Conservation (phyloP, 2,797 vertebrate genomes). For the Pelochelys cantorii region DNA sequence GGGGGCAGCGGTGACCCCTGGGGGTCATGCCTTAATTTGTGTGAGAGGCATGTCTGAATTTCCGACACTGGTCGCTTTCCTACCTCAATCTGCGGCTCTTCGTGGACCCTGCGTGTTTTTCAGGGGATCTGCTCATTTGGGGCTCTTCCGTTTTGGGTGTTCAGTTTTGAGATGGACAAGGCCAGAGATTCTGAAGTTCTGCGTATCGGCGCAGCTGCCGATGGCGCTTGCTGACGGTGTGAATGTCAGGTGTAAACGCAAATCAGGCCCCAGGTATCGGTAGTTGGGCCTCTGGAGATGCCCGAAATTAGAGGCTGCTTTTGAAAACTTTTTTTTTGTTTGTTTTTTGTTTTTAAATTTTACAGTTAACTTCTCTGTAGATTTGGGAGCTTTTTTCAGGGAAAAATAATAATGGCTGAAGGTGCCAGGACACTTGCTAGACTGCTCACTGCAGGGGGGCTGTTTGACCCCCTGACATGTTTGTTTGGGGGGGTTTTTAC, state of each 20-base stretch:
- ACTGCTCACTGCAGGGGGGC: neutral
- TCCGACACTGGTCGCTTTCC: neutral
- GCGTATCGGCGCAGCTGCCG: neutral
- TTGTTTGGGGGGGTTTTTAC: no score
- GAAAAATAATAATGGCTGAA: neutral
- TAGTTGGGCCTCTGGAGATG: neutral
- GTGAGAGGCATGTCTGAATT: neutral
- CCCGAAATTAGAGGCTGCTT: neutral
- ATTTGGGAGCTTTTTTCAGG: neutral
- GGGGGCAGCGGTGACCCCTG: neutral
- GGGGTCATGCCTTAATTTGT: neutral
- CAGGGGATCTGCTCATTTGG: neutral
- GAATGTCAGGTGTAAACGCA: neutral
- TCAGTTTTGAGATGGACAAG: neutral
- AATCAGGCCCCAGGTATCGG: neutral
- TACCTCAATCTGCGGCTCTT: neutral
- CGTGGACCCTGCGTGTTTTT: neutral
- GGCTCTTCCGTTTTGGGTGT: neutral
- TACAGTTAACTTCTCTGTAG: neutral
- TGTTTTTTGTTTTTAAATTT: neutral
- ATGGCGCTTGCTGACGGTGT: neutral
- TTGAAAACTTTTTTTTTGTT: neutral
- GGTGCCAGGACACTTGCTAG: neutral
- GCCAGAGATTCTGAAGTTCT: neutral
- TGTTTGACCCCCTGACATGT: no score